Conservation (phyloP, 2,797 vertebrate genomes). For the Rhabdomys pumilio region DNA sequence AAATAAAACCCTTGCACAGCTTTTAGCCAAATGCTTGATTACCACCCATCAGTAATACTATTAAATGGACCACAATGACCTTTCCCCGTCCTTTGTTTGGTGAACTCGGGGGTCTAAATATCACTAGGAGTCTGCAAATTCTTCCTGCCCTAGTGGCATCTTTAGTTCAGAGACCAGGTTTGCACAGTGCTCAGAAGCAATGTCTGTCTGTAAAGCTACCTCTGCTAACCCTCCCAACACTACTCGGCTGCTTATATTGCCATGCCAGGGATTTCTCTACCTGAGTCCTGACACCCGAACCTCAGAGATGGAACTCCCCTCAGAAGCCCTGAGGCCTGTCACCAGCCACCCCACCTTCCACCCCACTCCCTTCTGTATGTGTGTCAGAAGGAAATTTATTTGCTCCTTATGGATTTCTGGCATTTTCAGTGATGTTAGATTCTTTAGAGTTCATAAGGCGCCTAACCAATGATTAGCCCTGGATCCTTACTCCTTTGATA, state of each 20-base stretch:
- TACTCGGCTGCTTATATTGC: background rate
- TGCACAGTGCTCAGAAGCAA: background rate
- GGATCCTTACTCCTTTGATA: background rate
- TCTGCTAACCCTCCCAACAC: background rate
- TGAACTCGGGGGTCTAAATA: background rate
- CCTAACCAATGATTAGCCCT: background rate
- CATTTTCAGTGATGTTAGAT: background rate
- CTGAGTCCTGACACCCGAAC: conserved; percentile 1
- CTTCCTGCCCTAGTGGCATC: background rate
- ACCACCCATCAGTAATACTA: background rate
- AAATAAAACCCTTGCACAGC: background rate
- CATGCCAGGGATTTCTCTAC: background rate
- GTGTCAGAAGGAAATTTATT: background rate
- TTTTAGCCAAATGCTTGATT: conserved; percentile 19
- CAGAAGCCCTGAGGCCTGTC: background rate
- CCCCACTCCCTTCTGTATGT: no score
- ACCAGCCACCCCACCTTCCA: background rate
- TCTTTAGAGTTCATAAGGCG: background rate
- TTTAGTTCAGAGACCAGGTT: background rate
- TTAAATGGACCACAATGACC: background rate
- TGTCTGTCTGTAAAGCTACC: background rate
- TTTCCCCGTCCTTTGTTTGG: background rate
- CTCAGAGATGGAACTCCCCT: background rate
- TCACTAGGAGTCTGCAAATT: background rate
- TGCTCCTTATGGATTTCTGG: background rate